Percentiles rank a stretch among this genome's conserved stretches.
Conservation (phyloP, 2,797 vertebrate species). For the Acanthurus tractus region DNA sequence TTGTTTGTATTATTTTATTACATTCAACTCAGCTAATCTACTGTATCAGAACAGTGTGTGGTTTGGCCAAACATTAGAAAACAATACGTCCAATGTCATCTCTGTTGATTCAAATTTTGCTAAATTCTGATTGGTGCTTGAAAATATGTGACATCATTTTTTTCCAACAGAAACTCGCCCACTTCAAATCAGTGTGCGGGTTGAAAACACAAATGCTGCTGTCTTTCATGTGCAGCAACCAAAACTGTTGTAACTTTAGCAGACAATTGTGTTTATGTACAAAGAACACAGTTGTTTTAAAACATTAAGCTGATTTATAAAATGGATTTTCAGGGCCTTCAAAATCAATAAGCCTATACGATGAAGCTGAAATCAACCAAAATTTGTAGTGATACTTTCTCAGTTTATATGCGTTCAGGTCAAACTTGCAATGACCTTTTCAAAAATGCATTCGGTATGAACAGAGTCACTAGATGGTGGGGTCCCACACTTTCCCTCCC, state of each 20-base stretch:
- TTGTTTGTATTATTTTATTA: neutral
- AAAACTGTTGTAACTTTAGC: neutral
- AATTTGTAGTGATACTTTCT: neutral
- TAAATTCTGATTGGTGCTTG: neutral
- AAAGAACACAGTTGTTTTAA: neutral
- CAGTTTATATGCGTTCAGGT: neutral
- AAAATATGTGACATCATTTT: neutral
- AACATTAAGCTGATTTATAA: neutral
- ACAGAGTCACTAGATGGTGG: slow-evolving; percentile 32
- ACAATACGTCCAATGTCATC: neutral
- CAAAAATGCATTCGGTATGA: neutral
- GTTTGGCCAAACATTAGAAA: neutral
- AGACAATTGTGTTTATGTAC: neutral
- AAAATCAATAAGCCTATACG: neutral
- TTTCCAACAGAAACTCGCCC: neutral
- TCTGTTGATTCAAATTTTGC: neutral
- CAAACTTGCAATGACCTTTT: neutral
- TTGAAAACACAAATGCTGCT: no score
- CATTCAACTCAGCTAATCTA: neutral
- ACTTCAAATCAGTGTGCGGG: neutral
- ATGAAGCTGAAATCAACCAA: neutral
- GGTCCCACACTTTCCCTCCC: slow-evolving; percentile 49
- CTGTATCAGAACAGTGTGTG: neutral
- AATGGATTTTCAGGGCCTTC: neutral
- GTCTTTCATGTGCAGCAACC: neutral